Conservation (phyloP, 2,113 vertebrate genomes). For the Chrysemys picta region DNA sequence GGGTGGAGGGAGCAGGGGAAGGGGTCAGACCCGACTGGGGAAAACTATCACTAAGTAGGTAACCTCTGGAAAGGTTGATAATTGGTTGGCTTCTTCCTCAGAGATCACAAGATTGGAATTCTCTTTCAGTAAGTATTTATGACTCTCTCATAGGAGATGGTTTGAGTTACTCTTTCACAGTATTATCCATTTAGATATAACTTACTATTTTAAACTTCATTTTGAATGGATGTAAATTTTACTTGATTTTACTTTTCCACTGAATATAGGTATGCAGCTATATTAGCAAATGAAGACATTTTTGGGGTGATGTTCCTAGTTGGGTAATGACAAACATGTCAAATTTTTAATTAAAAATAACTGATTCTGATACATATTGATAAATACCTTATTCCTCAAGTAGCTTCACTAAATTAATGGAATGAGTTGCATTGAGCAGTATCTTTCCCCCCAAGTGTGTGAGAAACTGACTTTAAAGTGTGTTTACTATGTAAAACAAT, state of each 20-base stretch:
- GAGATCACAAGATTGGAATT: background rate
- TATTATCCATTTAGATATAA: background rate
- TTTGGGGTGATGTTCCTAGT: background rate
- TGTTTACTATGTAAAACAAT: background rate
- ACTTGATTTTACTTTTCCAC: background rate
- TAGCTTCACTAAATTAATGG: background rate
- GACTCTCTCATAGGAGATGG: background rate
- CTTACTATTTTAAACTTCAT: background rate
- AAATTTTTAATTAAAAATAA: background rate
- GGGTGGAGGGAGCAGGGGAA: rapidly evolving
- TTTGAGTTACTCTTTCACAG: background rate
- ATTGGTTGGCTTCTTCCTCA: background rate
- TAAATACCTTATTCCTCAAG: background rate
- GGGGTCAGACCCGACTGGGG: background rate
- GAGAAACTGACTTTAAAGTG: background rate
- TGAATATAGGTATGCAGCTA: background rate
- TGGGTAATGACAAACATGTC: background rate
- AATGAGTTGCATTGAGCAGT: background rate
- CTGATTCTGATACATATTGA: background rate
- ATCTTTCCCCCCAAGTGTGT: background rate
- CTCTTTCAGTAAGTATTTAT: background rate
- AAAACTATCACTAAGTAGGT: background rate
- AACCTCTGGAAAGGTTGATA: background rate
- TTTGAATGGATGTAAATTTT: background rate
- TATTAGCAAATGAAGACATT: background rate